Evolutionary conservation across 2,113 vertebrate genomes (phyloP).

Genomic region (Corydoras maculifer): DNA sequence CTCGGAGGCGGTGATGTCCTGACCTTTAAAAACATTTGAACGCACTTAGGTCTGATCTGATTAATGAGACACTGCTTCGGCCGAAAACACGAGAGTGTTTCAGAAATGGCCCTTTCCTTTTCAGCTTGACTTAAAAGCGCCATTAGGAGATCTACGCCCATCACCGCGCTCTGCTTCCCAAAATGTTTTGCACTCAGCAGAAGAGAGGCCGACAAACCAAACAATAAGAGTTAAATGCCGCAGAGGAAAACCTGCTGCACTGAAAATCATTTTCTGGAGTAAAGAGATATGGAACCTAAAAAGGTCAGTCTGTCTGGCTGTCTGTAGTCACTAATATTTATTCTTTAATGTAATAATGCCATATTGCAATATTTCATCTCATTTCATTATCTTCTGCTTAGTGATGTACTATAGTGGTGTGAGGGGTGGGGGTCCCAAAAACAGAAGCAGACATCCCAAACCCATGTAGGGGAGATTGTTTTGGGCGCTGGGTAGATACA

Average conservation of each 20-base stretch:
- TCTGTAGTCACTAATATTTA: too few species aligned
- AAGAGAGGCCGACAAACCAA: neutral
- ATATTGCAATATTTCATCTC: too few species aligned
- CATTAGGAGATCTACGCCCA: constrained; percentile 52
- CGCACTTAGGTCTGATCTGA: constrained; percentile 6
- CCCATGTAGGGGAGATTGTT: too few species aligned
- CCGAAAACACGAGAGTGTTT: constrained; percentile 45
- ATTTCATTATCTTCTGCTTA: too few species aligned
- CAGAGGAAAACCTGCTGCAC: constrained; percentile 13
- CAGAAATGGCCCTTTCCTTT: constrained; percentile 41
- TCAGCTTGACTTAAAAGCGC: constrained; percentile 49
- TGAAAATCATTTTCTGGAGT: neutral
- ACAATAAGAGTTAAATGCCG: constrained; percentile 1
- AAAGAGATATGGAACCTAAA: neutral
- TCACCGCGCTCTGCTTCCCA: constrained; percentile 27
- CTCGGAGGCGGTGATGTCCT: too few species aligned
- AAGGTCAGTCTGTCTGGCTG: too few species aligned
- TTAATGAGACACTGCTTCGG: constrained; percentile 22
- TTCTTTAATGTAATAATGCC: too few species aligned
- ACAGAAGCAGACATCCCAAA: too few species aligned
- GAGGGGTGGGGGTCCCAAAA: too few species aligned
- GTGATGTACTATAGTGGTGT: too few species aligned
- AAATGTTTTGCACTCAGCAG: constrained; percentile 53
- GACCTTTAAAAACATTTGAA: too few species aligned
- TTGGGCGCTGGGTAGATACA: too few species aligned